Evolutionary conservation across 2,797 vertebrate species (phyloP), one percentile per base, ranked within the genome.

Genomic region (Darevskia mixta): DNA sequence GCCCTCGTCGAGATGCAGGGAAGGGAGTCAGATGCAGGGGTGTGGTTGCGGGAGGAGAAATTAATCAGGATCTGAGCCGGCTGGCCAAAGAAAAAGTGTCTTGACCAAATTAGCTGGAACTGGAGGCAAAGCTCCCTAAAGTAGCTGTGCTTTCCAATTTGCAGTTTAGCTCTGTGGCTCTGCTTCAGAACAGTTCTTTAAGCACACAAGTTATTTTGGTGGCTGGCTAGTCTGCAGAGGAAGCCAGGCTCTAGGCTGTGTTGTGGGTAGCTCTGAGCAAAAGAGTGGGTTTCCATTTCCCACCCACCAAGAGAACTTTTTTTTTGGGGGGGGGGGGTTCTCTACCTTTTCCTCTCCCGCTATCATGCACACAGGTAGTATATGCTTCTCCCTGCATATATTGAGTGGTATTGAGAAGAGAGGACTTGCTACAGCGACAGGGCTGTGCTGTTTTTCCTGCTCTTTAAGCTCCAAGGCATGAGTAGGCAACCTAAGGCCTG

Each of bases 1-100:
- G 88, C 88, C 88, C 88, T 76, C 67, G 79, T 86, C 58, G 78
- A 81, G 72, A 89, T 89, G 88, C 78, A 81, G 83, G 76, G 35
- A 67, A 82, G 71, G 86, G 86, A 76, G 79, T 87, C 86, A 73
- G 67, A 73, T 87, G 85, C 85, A 72, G 83, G 11, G 69, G 45
- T 35, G 77, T 84, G 82, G 75, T 83, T 79, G 82, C 67, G 35
- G 82, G 77, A 79, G 79, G 35, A 76, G 41, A 69, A 80, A 80
- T 89, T 73, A 75, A 85, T 71, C 43, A 81, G 88, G 88, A 80
- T 41, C 77, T 41, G 71, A 89, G 32, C 43, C 11, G 64, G 72
- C 18, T 75, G 69, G 18, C 43, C 41, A 66, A 66, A 32, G 64
- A 61, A 35, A 55, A 32, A 17, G 58, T 18, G 64, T 35, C 35